Evolutionary conservation across 2,888 invertebrate genomes (phyloP).

Genomic region (Leptothorax acervorum): DNA sequence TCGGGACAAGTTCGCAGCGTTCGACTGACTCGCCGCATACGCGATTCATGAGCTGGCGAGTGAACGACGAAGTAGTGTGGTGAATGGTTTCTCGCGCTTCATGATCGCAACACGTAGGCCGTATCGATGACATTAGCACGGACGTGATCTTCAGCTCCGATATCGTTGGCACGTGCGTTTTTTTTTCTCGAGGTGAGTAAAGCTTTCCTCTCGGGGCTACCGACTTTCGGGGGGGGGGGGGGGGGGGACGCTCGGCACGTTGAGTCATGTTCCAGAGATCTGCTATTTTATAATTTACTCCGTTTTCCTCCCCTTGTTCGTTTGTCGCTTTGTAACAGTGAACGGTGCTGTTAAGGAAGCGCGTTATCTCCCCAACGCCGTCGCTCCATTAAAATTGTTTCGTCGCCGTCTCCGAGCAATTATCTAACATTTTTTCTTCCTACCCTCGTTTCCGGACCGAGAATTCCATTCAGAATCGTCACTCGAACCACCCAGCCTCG

Average conservation of each 20-base stretch:
- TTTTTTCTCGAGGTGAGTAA: neutral
- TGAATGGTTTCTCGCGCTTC: neutral
- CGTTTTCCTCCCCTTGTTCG: neutral
- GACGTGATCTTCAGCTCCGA: neutral
- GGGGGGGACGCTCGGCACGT: too few species aligned
- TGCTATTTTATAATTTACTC: too few species aligned
- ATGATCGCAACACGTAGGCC: neutral
- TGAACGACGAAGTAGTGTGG: neutral
- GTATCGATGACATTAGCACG: neutral
- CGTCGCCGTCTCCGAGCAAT: neutral
- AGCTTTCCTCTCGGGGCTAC: neutral
- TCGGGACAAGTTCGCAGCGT: slow-evolving; percentile 28
- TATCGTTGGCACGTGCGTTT: neutral
- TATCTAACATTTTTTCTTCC: slow-evolving; percentile 8
- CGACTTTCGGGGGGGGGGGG: neutral
- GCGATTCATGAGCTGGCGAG: neutral
- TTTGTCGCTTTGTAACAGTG: neutral
- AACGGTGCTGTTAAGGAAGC: neutral
- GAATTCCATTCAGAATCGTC: neutral
- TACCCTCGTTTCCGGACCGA: neutral
- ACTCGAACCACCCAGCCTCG: neutral
- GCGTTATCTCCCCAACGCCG: neutral
- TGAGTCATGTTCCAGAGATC: too few species aligned
- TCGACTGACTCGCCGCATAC: neutral
- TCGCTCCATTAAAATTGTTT: neutral